Evolutionary conservation across 2,888 invertebrate species (phyloP).

Genomic region (Tyria jacobaeae): DNA sequence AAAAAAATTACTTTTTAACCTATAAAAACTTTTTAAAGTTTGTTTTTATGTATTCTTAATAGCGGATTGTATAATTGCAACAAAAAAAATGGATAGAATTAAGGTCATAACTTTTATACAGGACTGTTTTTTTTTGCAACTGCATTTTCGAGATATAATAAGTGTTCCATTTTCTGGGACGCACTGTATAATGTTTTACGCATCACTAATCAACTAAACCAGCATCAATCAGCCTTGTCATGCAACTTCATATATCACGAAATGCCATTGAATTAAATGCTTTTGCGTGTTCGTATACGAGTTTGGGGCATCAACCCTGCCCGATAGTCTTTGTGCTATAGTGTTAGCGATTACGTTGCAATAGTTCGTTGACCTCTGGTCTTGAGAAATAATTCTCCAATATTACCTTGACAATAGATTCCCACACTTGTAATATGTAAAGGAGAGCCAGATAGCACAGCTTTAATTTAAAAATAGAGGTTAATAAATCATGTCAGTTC

Average conservation of each 20-base stretch:
- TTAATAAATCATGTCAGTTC: background rate
- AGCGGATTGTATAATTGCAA: too few species aligned
- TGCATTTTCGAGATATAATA: too few species aligned
- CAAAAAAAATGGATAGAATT: too few species aligned
- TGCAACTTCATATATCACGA: background rate
- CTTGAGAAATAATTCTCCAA: background rate
- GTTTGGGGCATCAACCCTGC: background rate
- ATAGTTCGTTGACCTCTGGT: too few species aligned
- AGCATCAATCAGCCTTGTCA: background rate
- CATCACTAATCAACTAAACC: background rate
- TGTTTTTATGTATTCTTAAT: too few species aligned
- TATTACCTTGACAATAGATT: background rate
- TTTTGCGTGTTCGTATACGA: background rate
- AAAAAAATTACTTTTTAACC: too few species aligned
- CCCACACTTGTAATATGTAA: background rate
- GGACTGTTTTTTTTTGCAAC: too few species aligned
- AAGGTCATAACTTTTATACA: too few species aligned
- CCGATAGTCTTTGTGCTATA: background rate
- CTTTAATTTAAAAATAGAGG: background rate
- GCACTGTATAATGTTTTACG: too few species aligned
- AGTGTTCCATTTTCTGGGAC: too few species aligned
- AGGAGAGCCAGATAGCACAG: background rate
- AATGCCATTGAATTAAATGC: background rate
- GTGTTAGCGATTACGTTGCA: background rate
- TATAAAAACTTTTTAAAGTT: too few species aligned